Evolutionary conservation across 1,140 invertebrate genomes (phyloP), one percentile per base, ranked within the genome.

Genomic region (Steinernema feltiae): DNA sequence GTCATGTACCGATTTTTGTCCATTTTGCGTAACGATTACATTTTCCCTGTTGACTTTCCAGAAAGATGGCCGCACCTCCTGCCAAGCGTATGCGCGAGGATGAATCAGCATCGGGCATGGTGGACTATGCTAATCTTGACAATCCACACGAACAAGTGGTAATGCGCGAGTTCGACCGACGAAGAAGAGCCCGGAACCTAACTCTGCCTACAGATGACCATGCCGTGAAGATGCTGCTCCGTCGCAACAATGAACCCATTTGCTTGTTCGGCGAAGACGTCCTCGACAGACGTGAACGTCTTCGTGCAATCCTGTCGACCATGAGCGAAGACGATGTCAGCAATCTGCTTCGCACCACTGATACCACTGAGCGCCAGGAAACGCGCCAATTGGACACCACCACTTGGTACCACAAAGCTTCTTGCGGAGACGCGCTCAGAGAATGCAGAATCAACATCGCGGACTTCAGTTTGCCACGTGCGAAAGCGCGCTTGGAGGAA

Each of bases 221-320:
- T 24, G 74, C 84, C 77, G 85, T 85, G 24, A 86, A 86, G 71
- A 48, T 85, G 48, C 84, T 86, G 82, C 78, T 85, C 18, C 78
- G 84, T 27, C 63, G 74, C 17, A 74, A 82, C 27, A 84, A 84
- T 75, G 81, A 85, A 70, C 85, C 84, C 21, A 85, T 85, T 74
- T 85, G 84, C 70, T 70, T 85, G 18, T 85, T 85, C 73, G 84
- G 84, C 18, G 84, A 85, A 75, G 83, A 85, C 72, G 82, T 83
- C 21, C 63, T 84, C 30, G 84, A 86, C 74, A 69, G 85, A 72
- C 78, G 85, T 53, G 84, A 85, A 76, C 75, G 84, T 24, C 70
- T 85, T 7, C 73, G 84, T 69, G 79, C 72, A 27, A 63, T 85
- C 18, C 72, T 85, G 29, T 85, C 84, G 17, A 76, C 71, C 15